Evolutionary conservation across 2,113 vertebrate species (phyloP), one percentile per base, ranked within the genome.

Genomic region (Collichthys lucidus): DNA sequence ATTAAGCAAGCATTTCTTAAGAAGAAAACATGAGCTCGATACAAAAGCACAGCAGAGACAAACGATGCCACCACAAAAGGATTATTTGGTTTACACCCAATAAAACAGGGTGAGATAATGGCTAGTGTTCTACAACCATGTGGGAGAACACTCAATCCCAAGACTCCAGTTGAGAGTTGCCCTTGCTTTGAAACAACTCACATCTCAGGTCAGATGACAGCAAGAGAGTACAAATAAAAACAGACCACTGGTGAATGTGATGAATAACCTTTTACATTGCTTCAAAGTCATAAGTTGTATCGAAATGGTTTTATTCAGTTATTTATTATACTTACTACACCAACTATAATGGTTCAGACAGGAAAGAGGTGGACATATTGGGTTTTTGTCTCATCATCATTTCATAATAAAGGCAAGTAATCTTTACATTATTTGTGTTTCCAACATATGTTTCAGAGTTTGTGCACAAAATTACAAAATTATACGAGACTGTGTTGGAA

Each of bases 401-500:
- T 44, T 62, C 14, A 40, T 63, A 50, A 52, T 61, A 20, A 49
- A 64, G 15, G 1, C 22, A 42, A 44, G 29, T 64, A 31, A 56
- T 77, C 6, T 46, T 84, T 35, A 57, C 12, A 85, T 68, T 64
- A 76, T 64, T 63, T 26, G 16, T 47, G 2, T 53, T 59, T n/a
- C 35, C 40, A 79, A 63, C 22, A 71, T 60, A 16, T 56, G 29
- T 65, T 85, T 62, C 4, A 35, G 49, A 78, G 72, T 53, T 64
- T 71, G 20, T 80, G 2, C 55, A 55, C 11, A 57, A 49, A 77
- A 56, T 42, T 74, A 61, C 7, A 60, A 78, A 80, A 78, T 67
- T n/a, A 62, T 62, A 75, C 69, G 31, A 62, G 35, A 73, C 80
- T 83, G 87, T 85, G 74, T n/a, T 70, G 89, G 84, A 87, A 85